These are phyloP conservation scores for Philereme vetulata DNA, from an alignment of 2,888 invertebrate genomes.

Conservation along the genomic window DNA sequence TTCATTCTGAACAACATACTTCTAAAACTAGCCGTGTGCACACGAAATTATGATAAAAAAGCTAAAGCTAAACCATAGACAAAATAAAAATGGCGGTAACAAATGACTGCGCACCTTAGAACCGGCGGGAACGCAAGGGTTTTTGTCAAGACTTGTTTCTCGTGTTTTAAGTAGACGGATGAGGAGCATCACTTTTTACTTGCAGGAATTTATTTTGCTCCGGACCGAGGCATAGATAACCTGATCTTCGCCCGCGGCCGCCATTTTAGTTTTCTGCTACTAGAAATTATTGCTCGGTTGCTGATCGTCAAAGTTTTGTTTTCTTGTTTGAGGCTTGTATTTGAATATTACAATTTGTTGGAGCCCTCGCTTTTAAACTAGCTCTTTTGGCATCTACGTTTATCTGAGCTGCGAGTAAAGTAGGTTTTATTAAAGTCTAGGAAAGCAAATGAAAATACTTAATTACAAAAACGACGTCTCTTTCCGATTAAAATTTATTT, in stretches of 20 bases:
- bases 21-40: conserved; percentile 12
- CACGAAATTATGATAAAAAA: conserved; percentile 23
- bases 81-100: conserved; percentile 61
- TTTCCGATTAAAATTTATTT: too few relatives aligned
- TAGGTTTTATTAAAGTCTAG: too few relatives aligned
- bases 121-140: conserved; percentile 47
- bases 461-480: too few relatives aligned
- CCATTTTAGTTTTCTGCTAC: conserved; percentile 74
- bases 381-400: not conserved
- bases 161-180: conserved; percentile 41
- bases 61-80: conserved; percentile 48
- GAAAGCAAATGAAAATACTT: too few relatives aligned
- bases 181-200: conserved; percentile 72
- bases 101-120: conserved; percentile 54
- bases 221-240: conserved; percentile 52
- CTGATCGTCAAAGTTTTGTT: conserved; percentile 45
- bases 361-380: conserved; percentile 2
- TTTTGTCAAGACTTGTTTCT: conserved; percentile 47
- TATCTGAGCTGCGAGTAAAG: too few relatives aligned
- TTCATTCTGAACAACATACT: not conserved
- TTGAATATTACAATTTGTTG: conserved; percentile 29
- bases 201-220: conserved; percentile 59
- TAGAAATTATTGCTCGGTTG: conserved; percentile 65
- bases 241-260: conserved; percentile 62
- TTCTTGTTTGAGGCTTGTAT: conserved; percentile 35